These are phyloP conservation scores for Dolichomitus sp. DNA, from an alignment of 2,888 invertebrate species.

Conservation along the genomic window DNA sequence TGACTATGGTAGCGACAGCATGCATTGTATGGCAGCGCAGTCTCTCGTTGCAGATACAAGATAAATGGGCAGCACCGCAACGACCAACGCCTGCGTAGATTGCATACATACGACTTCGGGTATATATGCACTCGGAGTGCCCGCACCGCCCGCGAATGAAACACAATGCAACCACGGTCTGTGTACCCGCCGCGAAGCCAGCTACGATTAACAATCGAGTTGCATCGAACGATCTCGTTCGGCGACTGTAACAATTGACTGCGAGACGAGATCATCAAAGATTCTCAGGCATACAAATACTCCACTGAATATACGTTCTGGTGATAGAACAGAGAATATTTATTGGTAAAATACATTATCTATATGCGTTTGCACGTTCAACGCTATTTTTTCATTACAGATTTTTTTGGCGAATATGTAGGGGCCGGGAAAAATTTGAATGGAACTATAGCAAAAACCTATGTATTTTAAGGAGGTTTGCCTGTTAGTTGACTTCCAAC, in stretches of 20 bases:
- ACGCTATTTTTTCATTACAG: no score
- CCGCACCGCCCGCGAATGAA: slow-evolving; percentile 30
- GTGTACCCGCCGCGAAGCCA: slow-evolving; percentile 32
- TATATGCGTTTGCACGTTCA: no score
- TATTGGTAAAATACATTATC: not conserved
- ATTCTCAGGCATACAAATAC: slow-evolving; percentile 29
- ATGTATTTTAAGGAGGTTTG: no score
- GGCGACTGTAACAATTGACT: slow-evolving; percentile 47
- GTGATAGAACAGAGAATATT: no score
- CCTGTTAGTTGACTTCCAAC: no score
- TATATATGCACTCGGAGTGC: slow-evolving; percentile 16
- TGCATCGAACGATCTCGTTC: slow-evolving; percentile 53
- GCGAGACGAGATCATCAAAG: slow-evolving; percentile 58
- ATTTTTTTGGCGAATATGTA: no score
- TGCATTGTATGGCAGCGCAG: slow-evolving; percentile 59
- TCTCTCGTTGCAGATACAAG: slow-evolving; percentile 68
- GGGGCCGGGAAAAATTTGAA: no score
- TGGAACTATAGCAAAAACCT: no score
- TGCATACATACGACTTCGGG: slow-evolving; percentile 13
- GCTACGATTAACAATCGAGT: slow-evolving; percentile 59
- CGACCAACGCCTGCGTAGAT: slow-evolving; percentile 59
- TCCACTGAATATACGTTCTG: not conserved
- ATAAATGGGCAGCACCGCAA: slow-evolving; percentile 68
- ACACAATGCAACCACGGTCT: slow-evolving; percentile 26
- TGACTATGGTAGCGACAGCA: slow-evolving; percentile 55